Base-by-base conservation (phyloP, 2,888 invertebrate genomes). In the Trichogramma dendrolimi region DNA sequence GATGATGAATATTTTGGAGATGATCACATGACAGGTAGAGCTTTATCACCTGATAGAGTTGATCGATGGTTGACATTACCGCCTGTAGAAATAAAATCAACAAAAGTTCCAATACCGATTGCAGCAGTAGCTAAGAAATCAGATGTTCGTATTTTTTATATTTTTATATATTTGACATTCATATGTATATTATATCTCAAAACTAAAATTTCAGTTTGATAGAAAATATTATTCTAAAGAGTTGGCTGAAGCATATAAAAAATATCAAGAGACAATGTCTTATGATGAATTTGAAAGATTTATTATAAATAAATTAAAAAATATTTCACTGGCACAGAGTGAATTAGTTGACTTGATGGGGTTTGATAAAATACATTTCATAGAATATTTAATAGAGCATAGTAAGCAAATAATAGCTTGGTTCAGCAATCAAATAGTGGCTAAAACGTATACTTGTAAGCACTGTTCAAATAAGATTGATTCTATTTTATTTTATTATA, bases 271-370 rank as follows among this genome's bases (percentile, higher is more conserved):
- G 4, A 83, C 80, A 6, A 82, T 86, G 71, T 80, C 84, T 0
- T 83, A 82, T 65, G 82, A 83, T 0, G 85, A 88, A 67, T 84
- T 89, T 51, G 77, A 83, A 5, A 82, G 84, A 62, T 83, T 84
- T 2, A 80, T 89, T 38, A 80, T 86, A 38, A 81, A 82, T 0
- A 81, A 86, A 64, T 78, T 92, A 0, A 85, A 85, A 67, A 75
- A 72, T 66, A 72, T 74, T 8, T 74, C 75, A 58, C 73, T 90
- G 71, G 80, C 92, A 64, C 89, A 92, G 75, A 89, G 89, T 73
- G 91, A 92, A 78, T 80, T 97, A 27, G 90, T 95, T 77, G 96
- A 97, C 71, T 80, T 96, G 4, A 82, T 95, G 39, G 97, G 97
- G 0, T 94, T 90, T 77, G 92, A 95, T 69, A 82, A 74, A 51